phyloP scores from a whole-genome alignment of 2,113 vertebrate species.

The Rhinolophus ferrumequinum region DNA sequence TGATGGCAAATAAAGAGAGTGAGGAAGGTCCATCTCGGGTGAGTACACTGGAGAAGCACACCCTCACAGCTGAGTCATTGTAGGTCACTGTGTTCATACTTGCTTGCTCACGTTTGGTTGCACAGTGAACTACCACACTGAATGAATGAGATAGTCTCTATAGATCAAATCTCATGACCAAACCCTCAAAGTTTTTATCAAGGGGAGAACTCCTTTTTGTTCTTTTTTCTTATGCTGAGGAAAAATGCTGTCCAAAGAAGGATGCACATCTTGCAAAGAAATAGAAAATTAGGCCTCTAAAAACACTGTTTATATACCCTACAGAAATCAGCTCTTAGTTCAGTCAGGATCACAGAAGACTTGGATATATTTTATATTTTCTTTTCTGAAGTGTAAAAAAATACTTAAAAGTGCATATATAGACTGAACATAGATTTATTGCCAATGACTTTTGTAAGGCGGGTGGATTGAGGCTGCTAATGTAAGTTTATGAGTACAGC shows the following conservation, averaged over 20 bases:
- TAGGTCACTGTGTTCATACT: background rate
- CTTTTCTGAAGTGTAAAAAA: conserved; percentile 88
- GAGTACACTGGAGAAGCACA: background rate
- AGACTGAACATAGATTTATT: conserved; percentile 89
- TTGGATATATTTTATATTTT: conserved; percentile 85
- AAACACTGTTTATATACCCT: conserved; percentile 65
- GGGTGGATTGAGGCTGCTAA: conserved; percentile 82
- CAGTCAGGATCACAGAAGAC: conserved; percentile 78
- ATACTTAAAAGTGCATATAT: conserved; percentile 88
- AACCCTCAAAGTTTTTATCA: background rate
- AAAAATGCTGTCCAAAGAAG: background rate
- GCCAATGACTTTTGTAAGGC: conserved; percentile 85
- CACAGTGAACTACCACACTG: background rate
- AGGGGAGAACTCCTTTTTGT: background rate
- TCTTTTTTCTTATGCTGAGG: background rate
- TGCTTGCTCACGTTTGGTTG: background rate
- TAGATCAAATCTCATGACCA: background rate
- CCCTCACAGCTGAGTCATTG: too few relatives aligned
- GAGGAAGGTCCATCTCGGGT: background rate
- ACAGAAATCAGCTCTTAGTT: conserved; percentile 77
- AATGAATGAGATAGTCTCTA: background rate
- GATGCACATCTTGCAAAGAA: conserved; percentile 47
- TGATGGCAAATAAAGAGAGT: background rate
- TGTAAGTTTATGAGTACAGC: conserved; percentile 90
- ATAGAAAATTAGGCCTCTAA: conserved; percentile 76